phyloP scores from a whole-genome alignment of 2,113 vertebrate genomes.

The Microcebus jonahi region DNA sequence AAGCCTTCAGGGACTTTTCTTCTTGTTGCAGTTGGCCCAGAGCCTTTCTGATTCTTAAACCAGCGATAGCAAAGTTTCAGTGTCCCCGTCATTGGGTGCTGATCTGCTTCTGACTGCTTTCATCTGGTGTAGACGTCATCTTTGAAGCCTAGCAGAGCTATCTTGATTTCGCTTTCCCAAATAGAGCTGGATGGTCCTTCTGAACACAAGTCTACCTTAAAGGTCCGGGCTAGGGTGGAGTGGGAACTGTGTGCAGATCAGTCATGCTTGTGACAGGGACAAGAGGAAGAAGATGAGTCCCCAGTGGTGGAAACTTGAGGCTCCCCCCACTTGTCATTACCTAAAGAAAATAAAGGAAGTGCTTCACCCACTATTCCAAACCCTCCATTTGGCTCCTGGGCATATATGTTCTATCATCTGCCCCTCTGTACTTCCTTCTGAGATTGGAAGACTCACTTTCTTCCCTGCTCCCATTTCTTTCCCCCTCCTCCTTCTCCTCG shows the following conservation, averaged over 20 bases:
- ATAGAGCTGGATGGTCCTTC: fast-evolving
- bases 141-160: background rate
- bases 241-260: background rate
- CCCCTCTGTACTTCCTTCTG: background rate
- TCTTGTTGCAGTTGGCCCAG: background rate
- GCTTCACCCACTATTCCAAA: background rate
- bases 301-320: background rate
- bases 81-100: background rate
- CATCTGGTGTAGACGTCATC: background rate
- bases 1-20: background rate
- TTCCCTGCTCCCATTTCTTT: background rate
- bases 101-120: background rate
- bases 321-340: background rate
- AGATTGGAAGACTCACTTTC: background rate
- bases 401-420: background rate
- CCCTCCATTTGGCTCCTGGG: background rate
- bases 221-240: background rate
- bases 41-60: background rate
- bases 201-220: background rate
- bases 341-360: background rate
- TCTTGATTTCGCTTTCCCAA: background rate
- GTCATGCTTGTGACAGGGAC: background rate
- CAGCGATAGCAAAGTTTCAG: background rate
- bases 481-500: background rate
- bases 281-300: background rate